phyloP scores from a whole-genome alignment of 2,888 invertebrate species.

The Zhengitettix transpicula region DNA sequence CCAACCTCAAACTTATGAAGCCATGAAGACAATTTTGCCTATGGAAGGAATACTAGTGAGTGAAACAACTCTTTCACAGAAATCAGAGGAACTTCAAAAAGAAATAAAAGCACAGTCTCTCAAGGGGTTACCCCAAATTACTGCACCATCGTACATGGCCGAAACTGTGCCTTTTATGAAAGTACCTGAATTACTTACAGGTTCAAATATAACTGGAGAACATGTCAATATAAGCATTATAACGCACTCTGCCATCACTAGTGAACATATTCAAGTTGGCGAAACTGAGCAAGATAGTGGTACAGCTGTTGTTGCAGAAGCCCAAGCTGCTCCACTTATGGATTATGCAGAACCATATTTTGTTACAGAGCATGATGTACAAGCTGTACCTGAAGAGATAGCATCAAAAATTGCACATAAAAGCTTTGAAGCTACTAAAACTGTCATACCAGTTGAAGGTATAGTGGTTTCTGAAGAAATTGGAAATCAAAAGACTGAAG shows the following conservation, averaged over 20 bases:
- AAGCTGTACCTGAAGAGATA: constrained; percentile 22
- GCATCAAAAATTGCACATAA: too few species aligned
- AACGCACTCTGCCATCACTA: constrained; percentile 31
- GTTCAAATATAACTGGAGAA: constrained; percentile 16
- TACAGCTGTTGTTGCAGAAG: constrained; percentile 15
- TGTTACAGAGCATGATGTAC: constrained; percentile 35
- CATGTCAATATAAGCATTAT: constrained; percentile 34
- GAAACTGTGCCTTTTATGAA: constrained; percentile 34
- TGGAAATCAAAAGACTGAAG: background rate
- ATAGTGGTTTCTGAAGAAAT: constrained; percentile 30
- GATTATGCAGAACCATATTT: constrained; percentile 33
- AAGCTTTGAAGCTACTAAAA: constrained; percentile 25
- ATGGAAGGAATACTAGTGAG: constrained; percentile 31
- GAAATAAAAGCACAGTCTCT: too few species aligned
- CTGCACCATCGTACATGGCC: constrained; percentile 12
- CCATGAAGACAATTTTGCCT: constrained; percentile 25
- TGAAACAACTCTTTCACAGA: constrained; percentile 21
- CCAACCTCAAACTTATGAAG: constrained; percentile 27
- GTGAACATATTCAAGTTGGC: constrained; percentile 26
- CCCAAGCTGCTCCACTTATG: constrained; percentile 24
- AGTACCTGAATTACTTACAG: constrained; percentile 19
- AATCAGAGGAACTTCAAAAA: too few species aligned
- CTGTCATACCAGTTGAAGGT: constrained; percentile 29
- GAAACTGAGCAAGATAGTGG: constrained; percentile 30
- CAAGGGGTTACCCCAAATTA: too few species aligned